Conservation (phyloP, 2,888 invertebrate species). For the Drosophila subsilvestris region DNA sequence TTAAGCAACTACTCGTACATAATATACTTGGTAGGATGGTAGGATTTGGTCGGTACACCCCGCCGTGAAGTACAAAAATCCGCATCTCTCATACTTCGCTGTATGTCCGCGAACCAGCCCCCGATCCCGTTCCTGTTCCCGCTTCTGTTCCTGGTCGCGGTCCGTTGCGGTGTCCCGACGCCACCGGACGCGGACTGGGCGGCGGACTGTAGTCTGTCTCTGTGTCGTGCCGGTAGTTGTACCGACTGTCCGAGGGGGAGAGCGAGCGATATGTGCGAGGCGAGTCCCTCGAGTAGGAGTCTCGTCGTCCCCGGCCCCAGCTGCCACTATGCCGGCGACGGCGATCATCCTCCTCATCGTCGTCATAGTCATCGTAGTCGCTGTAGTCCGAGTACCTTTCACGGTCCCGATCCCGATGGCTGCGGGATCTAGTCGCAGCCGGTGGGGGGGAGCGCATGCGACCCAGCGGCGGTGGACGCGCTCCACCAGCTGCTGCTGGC, state of each 20-base stretch:
- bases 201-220: slow-evolving; percentile 89
- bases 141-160: neutral
- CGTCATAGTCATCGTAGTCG: slow-evolving; percentile 74
- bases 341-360: slow-evolving; percentile 66
- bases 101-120: slow-evolving; percentile 65
- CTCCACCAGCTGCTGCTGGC: slow-evolving; percentile 84
- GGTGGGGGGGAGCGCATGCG: slow-evolving; percentile 86
- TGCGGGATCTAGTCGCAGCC: slow-evolving; percentile 32
- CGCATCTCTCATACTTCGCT: slow-evolving; percentile 59
- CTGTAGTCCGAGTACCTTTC: slow-evolving; percentile 68
- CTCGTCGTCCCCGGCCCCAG: slow-evolving; percentile 71
- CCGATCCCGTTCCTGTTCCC: neutral
- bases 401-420: slow-evolving; percentile 58
- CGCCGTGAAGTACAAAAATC: neutral
- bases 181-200: slow-evolving; percentile 85
- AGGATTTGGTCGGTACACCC: neutral
- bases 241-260: slow-evolving; percentile 83
- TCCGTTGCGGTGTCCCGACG: neutral
- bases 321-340: slow-evolving; percentile 67
- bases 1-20: slow-evolving; percentile 48
- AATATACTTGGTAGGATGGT: slow-evolving; percentile 44
- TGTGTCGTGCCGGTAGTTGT: slow-evolving; percentile 86
- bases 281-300: slow-evolving; percentile 78
- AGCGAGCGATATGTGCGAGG: slow-evolving; percentile 82
- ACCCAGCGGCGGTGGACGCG: slow-evolving; percentile 85